These are phyloP conservation scores for Hypomesus transpacificus DNA, from an alignment of 2,113 vertebrate species.

Conservation along the genomic window DNA sequence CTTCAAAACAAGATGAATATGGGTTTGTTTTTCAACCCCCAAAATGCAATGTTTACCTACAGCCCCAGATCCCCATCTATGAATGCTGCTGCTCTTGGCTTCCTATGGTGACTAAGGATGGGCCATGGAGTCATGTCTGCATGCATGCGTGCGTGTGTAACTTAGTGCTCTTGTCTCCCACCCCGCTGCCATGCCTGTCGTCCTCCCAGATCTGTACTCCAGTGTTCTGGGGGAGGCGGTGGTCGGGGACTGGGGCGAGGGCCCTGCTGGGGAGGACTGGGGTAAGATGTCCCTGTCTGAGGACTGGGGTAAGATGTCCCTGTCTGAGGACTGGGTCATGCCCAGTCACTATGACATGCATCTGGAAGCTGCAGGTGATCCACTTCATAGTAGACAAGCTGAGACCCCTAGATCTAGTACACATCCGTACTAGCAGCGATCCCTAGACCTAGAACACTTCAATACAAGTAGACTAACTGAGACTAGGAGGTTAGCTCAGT, in stretches of 20 bases:
- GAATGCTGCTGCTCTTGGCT: too few species aligned
- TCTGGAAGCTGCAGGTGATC: slow-evolving; percentile 50
- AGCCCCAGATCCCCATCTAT: too few species aligned
- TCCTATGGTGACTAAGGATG: too few species aligned
- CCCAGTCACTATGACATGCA: slow-evolving; percentile 55
- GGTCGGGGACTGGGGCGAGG: slow-evolving; percentile 69
- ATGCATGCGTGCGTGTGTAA: slow-evolving; percentile 38
- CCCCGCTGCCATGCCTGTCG: slow-evolving; percentile 36
- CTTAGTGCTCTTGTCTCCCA: slow-evolving; percentile 45
- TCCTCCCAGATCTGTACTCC: slow-evolving; percentile 68
- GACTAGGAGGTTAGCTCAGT: not conserved
- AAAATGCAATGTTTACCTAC: too few species aligned
- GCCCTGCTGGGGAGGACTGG: slow-evolving; percentile 17
- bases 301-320: slow-evolving; percentile 24
- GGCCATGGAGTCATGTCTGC: not conserved
- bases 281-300: slow-evolving; percentile 2
- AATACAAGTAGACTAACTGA: too few species aligned
- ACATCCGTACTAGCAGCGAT: too few species aligned
- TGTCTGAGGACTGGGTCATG: slow-evolving; percentile 12
- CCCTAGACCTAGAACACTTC: too few species aligned
- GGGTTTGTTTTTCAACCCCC: too few species aligned
- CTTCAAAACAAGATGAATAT: not conserved
- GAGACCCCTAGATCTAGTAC: too few species aligned
- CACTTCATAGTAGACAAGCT: too few species aligned
- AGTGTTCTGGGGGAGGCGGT: slow-evolving; percentile 68